Evolutionary conservation across 2,797 vertebrate genomes (phyloP).

Genomic region (Fratercula arctica): DNA sequence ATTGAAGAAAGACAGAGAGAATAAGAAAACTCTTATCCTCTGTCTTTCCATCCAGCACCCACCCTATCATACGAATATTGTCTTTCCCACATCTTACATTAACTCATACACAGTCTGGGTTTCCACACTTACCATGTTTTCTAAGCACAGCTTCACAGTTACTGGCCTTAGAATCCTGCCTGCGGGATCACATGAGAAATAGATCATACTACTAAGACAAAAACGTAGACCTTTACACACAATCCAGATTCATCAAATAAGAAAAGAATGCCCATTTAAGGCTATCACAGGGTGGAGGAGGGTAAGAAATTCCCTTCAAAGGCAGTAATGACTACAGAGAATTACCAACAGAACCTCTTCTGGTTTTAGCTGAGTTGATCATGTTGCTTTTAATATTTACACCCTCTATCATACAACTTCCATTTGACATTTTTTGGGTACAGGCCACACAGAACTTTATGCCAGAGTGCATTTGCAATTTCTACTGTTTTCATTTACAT

Average conservation of each 20-base stretch:
- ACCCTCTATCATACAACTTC: not conserved
- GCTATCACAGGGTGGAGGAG: not conserved
- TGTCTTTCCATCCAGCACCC: not conserved
- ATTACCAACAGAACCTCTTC: not conserved
- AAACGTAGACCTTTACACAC: not conserved
- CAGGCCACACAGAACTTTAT: not conserved
- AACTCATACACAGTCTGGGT: not conserved
- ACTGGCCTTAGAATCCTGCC: not conserved
- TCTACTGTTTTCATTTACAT: not conserved
- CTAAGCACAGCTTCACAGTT: not conserved
- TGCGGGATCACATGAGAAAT: not conserved
- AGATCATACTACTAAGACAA: not conserved
- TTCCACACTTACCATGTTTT: not conserved
- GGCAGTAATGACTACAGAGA: not conserved
- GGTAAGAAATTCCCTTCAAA: not conserved
- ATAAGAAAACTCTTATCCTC: not conserved
- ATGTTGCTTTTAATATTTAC: not conserved
- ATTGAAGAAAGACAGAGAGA: not conserved
- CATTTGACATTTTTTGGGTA: not conserved
- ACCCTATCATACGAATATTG: not conserved
- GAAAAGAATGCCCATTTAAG: not conserved
- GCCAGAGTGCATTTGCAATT: not conserved
- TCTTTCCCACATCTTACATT: not conserved
- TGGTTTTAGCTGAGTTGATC: not conserved
- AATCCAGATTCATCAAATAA: not conserved